Evolutionary conservation across 37 sponge, comb jelly and placozoan genomes (phyloP).

Genomic region (Chondrilla cf. caribensis): DNA sequence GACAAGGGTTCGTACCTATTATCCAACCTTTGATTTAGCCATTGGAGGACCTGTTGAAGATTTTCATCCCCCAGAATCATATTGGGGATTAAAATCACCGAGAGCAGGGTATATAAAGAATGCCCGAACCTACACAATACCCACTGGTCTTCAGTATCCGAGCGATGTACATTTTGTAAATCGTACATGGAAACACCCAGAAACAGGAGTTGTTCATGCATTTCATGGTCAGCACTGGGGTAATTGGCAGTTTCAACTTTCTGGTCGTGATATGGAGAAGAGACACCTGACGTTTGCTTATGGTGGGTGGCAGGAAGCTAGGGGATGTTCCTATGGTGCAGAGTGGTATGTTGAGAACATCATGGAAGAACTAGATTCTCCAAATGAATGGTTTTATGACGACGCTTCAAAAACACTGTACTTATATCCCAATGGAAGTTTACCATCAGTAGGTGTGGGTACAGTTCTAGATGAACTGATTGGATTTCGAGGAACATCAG

Average conservation of each 20-base stretch:
- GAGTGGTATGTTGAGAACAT: slow-evolving; percentile 57
- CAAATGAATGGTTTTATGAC: slow-evolving; percentile 52
- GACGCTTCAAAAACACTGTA: slow-evolving; percentile 23
- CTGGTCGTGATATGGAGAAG: not conserved
- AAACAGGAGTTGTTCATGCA: slow-evolving; percentile 59
- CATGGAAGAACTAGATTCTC: slow-evolving; percentile 53
- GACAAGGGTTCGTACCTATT: slow-evolving; percentile 17
- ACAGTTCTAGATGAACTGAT: slow-evolving; percentile 38
- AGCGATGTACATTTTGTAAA: slow-evolving; percentile 34
- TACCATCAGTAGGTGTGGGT: slow-evolving; percentile 18
- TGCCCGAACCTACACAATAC: slow-evolving; percentile 9
- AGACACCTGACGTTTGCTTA: slow-evolving; percentile 33
- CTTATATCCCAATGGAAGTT: slow-evolving; percentile 42
- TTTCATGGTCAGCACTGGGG: slow-evolving; percentile 68
- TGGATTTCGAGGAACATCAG: slow-evolving; percentile 19
- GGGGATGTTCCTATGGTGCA: slow-evolving; percentile 52
- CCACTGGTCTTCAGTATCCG: slow-evolving; percentile 40
- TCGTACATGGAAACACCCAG: slow-evolving; percentile 41
- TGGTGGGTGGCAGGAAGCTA: slow-evolving; percentile 74
- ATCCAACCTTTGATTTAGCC: slow-evolving; percentile 44
- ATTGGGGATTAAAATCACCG: slow-evolving; percentile 45
- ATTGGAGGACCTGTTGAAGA: slow-evolving; percentile 43
- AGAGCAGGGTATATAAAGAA: slow-evolving; percentile 54
- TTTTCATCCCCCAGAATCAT: slow-evolving; percentile 65
- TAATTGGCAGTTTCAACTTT: slow-evolving; percentile 69